Evolutionary conservation across 2,888 invertebrate species (phyloP).

Genomic region (Amphipyra berbera): DNA sequence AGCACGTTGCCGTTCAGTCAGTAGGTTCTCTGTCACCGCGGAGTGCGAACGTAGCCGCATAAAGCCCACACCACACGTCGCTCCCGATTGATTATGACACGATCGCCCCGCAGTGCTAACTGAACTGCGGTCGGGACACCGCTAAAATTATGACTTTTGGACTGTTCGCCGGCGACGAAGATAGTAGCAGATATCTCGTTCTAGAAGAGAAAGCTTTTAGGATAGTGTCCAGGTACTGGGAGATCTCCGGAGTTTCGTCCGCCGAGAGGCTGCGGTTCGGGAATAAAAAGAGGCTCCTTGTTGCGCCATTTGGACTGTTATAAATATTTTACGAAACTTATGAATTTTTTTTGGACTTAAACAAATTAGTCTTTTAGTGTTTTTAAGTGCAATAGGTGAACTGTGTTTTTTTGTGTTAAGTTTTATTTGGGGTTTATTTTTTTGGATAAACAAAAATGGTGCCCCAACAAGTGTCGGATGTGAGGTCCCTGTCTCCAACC

Average conservation of each 20-base stretch:
- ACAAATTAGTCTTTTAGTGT: slow-evolving; percentile 74
- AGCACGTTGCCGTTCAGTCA: slow-evolving; percentile 89
- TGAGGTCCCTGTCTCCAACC: slow-evolving; percentile 90
- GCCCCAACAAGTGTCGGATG: slow-evolving; percentile 92
- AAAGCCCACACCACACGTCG: slow-evolving; percentile 64
- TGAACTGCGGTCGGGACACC: slow-evolving; percentile 84
- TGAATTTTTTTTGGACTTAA: slow-evolving; percentile 73
- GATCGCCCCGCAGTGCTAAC: slow-evolving; percentile 85
- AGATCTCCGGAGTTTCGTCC: slow-evolving; percentile 78
- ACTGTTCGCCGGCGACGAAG: slow-evolving; percentile 84
- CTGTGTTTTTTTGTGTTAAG: slow-evolving; percentile 83
- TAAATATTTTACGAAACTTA: slow-evolving; percentile 70
- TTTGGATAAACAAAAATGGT: slow-evolving; percentile 91
- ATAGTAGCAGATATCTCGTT: slow-evolving; percentile 84
- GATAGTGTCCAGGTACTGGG: slow-evolving; percentile 88
- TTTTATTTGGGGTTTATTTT: slow-evolving; percentile 73
- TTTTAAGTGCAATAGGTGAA: slow-evolving; percentile 86
- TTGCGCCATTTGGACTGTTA: slow-evolving; percentile 79
- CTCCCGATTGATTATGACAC: slow-evolving; percentile 82
- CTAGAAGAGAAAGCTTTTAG: slow-evolving; percentile 85
- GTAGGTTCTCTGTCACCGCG: slow-evolving; percentile 88
- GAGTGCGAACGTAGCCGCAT: slow-evolving; percentile 86
- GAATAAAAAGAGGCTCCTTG: slow-evolving; percentile 76
- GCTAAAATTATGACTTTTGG: slow-evolving; percentile 90
- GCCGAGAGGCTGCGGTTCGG: slow-evolving; percentile 85